Conservation (phyloP, 1,140 invertebrate genomes). For the Parapsyche elsis region DNA sequence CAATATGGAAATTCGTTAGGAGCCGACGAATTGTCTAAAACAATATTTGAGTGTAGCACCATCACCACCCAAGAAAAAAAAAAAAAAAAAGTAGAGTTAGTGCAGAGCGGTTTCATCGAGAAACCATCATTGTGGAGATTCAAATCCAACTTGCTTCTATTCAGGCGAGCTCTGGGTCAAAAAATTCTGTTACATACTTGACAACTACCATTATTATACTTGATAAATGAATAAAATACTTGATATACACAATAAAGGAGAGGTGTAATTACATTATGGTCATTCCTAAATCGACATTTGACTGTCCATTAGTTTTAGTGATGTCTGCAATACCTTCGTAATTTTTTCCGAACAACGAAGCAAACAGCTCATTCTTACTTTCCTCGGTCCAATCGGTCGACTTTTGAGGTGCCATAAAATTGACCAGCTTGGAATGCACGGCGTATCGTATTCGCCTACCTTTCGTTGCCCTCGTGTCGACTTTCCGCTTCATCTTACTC, state of each 20-base stretch:
- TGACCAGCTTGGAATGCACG: conserved; percentile 90
- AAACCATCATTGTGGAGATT: too few species aligned
- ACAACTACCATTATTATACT: background rate
- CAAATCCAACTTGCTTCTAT: too few species aligned
- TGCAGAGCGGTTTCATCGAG: too few species aligned
- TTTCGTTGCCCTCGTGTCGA: conserved; percentile 93
- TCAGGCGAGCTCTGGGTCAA: too few species aligned
- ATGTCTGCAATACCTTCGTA: conserved; percentile 60
- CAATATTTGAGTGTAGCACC: too few species aligned
- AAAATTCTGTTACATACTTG: too few species aligned
- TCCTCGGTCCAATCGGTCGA: conserved; percentile 78
- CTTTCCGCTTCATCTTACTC: conserved; percentile 89
- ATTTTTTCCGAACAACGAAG: conserved; percentile 84
- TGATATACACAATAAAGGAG: too few species aligned
- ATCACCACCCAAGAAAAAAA: too few species aligned
- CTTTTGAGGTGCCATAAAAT: conserved; percentile 91
- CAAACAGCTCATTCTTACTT: conserved; percentile 83
- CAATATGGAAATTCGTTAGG: too few species aligned
- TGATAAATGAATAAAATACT: background rate
- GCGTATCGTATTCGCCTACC: conserved; percentile 91
- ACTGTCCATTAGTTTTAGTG: conserved; percentile 58
- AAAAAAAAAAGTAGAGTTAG: too few species aligned
- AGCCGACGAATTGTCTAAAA: too few species aligned
- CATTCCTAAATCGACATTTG: conserved; percentile 59
- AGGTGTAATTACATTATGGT: background rate